Conservation (phyloP, 2,113 vertebrate species). For the Gymnocephalus cernua region DNA sequence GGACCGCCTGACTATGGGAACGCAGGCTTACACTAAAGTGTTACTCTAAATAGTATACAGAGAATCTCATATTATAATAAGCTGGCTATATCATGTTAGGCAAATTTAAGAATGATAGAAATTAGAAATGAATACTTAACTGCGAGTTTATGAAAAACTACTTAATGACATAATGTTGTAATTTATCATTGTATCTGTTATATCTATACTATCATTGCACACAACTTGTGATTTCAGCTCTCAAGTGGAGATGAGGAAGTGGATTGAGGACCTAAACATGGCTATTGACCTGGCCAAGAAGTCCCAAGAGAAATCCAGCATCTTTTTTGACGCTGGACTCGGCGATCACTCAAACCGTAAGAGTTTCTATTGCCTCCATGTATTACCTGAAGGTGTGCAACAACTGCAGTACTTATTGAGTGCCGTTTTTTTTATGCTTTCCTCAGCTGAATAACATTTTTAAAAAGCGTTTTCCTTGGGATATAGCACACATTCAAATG, state of each 20-base stretch:
- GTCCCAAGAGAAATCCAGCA: slow-evolving; percentile 81
- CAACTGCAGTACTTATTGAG: not conserved
- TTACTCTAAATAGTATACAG: not conserved
- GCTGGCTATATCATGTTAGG: too few relatives aligned
- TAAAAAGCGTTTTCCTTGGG: not conserved
- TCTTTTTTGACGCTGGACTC: slow-evolving; percentile 80
- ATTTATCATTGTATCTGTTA: not conserved
- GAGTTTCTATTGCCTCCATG: slow-evolving; percentile 59
- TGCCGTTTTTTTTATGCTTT: not conserved
- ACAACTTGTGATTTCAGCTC: slow-evolving; percentile 81
- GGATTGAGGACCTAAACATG: slow-evolving; percentile 92
- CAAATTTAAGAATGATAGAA: too few relatives aligned
- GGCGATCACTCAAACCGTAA: slow-evolving; percentile 87
- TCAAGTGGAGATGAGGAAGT: slow-evolving; percentile 94
- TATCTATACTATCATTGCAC: not conserved
- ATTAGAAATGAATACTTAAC: too few relatives aligned
- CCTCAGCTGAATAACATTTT: not conserved
- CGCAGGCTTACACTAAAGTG: not conserved
- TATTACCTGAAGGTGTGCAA: not conserved
- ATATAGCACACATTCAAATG: not conserved
- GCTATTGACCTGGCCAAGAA: slow-evolving; percentile 93
- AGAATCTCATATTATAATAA: not conserved
- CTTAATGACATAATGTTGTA: not conserved
- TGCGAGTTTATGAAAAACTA: too few relatives aligned
- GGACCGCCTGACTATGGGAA: too few relatives aligned